Conservation (phyloP, 2,113 vertebrate genomes). For the Hassar affinis region DNA sequence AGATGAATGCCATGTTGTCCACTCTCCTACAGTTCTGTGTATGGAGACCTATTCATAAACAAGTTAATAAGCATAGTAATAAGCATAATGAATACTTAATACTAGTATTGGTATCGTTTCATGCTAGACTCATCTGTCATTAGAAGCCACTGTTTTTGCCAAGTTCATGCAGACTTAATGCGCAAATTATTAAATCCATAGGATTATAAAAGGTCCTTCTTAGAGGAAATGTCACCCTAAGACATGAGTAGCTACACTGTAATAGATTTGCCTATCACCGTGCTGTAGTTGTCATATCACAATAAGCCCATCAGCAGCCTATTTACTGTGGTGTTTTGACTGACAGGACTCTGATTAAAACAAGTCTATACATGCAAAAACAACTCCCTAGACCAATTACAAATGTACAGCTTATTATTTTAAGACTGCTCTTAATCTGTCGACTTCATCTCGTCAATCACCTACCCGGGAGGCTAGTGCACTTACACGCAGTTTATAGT, state of each 20-base stretch:
- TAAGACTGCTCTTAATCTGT: slow-evolving; percentile 46
- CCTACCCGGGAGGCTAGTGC: slow-evolving; percentile 35
- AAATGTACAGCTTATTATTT: slow-evolving; percentile 55
- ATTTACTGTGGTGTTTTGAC: slow-evolving; percentile 47
- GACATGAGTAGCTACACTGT: slow-evolving; percentile 20
- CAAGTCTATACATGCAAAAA: slow-evolving; percentile 48
- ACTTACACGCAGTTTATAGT: slow-evolving; percentile 27
- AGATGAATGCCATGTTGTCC: neutral
- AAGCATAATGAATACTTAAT: neutral
- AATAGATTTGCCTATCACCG: slow-evolving; percentile 9
- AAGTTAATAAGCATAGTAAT: neutral
- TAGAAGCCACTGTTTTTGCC: slow-evolving; percentile 21
- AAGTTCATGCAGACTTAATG: neutral
- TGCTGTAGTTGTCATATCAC: slow-evolving; percentile 41
- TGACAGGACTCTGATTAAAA: slow-evolving; percentile 53
- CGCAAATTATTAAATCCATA: neutral
- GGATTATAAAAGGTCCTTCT: slow-evolving; percentile 21
- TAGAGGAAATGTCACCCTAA: neutral
- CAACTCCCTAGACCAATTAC: slow-evolving; percentile 52
- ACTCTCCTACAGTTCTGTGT: neutral
- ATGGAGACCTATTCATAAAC: neutral
- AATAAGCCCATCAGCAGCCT: slow-evolving; percentile 26
- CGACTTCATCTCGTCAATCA: slow-evolving; percentile 50
- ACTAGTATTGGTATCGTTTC: neutral
- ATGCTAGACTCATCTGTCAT: neutral